phyloP scores from a whole-genome alignment of 1,140 invertebrate genomes.

The Panagrolaimus sp. region DNA sequence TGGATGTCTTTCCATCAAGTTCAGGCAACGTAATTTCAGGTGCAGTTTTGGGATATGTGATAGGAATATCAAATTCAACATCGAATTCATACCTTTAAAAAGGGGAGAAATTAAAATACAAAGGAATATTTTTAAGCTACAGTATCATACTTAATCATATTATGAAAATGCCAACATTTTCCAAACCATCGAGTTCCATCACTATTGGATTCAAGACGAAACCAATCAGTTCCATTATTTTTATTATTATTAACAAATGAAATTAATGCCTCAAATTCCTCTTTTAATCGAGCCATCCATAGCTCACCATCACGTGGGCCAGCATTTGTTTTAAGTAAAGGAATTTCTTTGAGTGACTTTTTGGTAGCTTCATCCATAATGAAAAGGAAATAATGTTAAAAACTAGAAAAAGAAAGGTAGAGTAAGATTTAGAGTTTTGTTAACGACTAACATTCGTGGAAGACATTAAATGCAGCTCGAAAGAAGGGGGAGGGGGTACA shows the following conservation, averaged over 20 bases:
- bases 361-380: conserved; percentile 51
- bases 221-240: conserved; percentile 93
- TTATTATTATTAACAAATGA: conserved; percentile 98
- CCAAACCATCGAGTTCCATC: conserved; percentile 96
- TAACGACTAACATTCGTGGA: no score
- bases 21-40: conserved; percentile 72
- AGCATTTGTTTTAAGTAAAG: conserved; percentile 87
- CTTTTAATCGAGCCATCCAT: conserved; percentile 89
- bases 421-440: no score
- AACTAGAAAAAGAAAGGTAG: no score
- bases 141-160: conserved; percentile 72
- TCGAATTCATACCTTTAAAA: conserved; percentile 69
- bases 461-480: no score
- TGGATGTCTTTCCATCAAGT: conserved; percentile 92
- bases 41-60: conserved; percentile 94
- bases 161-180: conserved; percentile 95
- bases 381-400: neutral
- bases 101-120: neutral
- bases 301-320: conserved; percentile 89
- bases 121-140: conserved; percentile 23
- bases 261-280: conserved; percentile 91
- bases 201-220: conserved; percentile 91
- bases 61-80: conserved; percentile 97
- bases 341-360: conserved; percentile 81
- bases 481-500: no score